Conservation (phyloP, 53 echinoderm and acorn worm species). For the Antedon mediterranea region DNA sequence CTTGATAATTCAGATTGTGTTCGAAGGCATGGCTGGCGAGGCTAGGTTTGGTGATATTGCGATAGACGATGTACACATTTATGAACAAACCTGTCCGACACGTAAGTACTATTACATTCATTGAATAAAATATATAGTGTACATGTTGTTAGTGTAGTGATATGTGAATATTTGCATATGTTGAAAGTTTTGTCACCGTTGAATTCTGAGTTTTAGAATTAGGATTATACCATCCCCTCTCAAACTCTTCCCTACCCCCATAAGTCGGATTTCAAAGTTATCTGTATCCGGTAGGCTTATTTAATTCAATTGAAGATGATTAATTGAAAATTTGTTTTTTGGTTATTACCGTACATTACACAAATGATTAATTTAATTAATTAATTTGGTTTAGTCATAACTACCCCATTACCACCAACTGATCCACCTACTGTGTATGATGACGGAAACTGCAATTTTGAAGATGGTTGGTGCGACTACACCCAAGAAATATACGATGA, state of each 20-base stretch:
- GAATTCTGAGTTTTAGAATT: too few relatives aligned
- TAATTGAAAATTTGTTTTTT: too few relatives aligned
- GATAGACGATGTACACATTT: conserved; percentile 63
- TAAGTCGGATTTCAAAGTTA: too few relatives aligned
- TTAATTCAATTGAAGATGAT: too few relatives aligned
- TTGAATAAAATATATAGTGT: too few relatives aligned
- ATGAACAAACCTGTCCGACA: conserved; percentile 37
- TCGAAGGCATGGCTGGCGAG: conserved; percentile 50
- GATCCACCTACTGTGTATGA: conserved; percentile 21
- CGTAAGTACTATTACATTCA: conserved; percentile 29
- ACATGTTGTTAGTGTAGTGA: too few relatives aligned
- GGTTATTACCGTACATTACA: neutral
- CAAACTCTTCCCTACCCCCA: too few relatives aligned
- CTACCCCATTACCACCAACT: conserved; percentile 36
- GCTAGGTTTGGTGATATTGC: conserved; percentile 55
- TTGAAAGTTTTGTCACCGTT: too few relatives aligned
- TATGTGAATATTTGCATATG: too few relatives aligned
- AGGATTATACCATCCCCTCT: too few relatives aligned
- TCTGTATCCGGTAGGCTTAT: too few relatives aligned
- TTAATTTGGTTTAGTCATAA: conserved; percentile 21
- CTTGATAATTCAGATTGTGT: conserved; percentile 34
- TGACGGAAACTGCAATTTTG: conserved; percentile 50
- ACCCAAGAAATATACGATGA: conserved; percentile 28
- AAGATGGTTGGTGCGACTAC: conserved; percentile 23
- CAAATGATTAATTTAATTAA: neutral